Base-by-base conservation (phyloP, 2,888 invertebrate species). In the Cantharis lateralis region DNA sequence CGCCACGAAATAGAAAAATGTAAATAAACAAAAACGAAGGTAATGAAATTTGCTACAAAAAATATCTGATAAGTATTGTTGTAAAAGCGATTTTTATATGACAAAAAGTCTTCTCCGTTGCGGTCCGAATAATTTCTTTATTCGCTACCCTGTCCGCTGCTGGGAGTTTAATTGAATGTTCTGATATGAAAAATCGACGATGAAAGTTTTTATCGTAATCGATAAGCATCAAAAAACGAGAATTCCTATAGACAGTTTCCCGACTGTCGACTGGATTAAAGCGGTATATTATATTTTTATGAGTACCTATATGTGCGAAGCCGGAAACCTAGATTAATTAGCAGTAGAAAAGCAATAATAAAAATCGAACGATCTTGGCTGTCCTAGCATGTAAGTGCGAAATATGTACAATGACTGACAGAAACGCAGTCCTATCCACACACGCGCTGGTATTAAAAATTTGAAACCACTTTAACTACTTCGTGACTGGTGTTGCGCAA, bases 401-500 rank as follows among this genome's bases (percentile, higher is more conserved):
- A 24, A 9, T 24, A n/a, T n/a, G n/a, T n/a, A 13, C 3, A 32
- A 11, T 15, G 64, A 16, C 11, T 18, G 64, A 20, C 10, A 10
- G n/a, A 66, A 66, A 66, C 64, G 24, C 15, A 66, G 24, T 66
- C n/a, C 15, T 66, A 20, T 66, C 20, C 20, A 66, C 24, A 66
- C 64, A 66, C 64, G 64, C 66, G 28, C 62, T 26, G 16, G n/a
- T 61, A n/a, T 48, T 64, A 63, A 70, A 70, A 75, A 66, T 75
- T 70, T 48, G 48, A 70, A 75, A 75, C 71, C 48, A 75, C 66
- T 75, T 71, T 62, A 74, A 78, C 71, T 75, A 70, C 78, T 78
- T 76, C 76, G 77, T 77, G 79, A 79, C 75, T 72, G 78, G 72
- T 72, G 77, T 81, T 78, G 80, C 77, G 79, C 77, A 80, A 80